Evolutionary conservation across 2,797 vertebrate species (phyloP), one percentile per base, ranked within the genome.

Genomic region (Phaenicophaeus curvirostris): DNA sequence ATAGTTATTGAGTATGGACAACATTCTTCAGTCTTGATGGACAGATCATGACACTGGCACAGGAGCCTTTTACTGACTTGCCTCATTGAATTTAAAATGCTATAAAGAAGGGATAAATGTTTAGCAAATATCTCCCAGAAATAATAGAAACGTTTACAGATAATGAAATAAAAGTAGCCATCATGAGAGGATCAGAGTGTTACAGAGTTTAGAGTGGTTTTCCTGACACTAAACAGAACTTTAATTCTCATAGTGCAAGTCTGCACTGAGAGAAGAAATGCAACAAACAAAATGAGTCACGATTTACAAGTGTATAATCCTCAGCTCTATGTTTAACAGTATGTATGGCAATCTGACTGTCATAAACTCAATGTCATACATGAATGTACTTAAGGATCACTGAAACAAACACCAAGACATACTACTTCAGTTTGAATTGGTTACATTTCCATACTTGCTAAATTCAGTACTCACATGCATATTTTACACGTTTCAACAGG

Each of bases 401-500:
- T 69, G 65, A 81, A 81, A 68, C 23, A 96, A 94, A 78, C 66
- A 93, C 14, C 73, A 86, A 90, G 86, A 84, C 58, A 69, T 44
- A 42, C 20, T 75, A 86, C 69, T 94, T 86, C 55, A 21, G 27
- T 68, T 51, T 55, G 63, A 79, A 63, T 62, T 63, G 48, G 55
- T 76, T 81, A 69, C 42, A 86, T 78, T 93, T 85, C 72, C 75
- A 53, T 59, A 44, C 55, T 69, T 73, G 58, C 13, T 90, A 65
- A 73, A 90, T 72, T 88, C 83, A 93, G 66, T 53, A 75, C 53
- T 39, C 58, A 90, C 58, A 84, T 41, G 42, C 85, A 94, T 85
- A 88, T 93, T 88, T 94, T 81, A 94, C 51, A 90, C 17, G 6
- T 94, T 90, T 88, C 85, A 91, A 53, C 37, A 74, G 35, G 88